These are phyloP conservation scores for Coregonus suidteri DNA, from an alignment of 2,797 vertebrate species.

Conservation along the genomic window DNA sequence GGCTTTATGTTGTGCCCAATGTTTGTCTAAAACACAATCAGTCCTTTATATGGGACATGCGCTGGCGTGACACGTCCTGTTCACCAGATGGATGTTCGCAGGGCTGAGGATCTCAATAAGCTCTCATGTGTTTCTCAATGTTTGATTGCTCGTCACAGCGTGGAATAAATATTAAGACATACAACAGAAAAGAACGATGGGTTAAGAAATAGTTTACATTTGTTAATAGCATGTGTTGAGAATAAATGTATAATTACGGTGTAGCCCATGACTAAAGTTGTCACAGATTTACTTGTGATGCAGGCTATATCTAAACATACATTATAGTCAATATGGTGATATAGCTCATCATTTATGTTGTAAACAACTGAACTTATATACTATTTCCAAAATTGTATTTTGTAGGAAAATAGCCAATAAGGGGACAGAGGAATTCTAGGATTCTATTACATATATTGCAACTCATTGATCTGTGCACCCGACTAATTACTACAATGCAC, in stretches of 20 bases:
- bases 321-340: neutral
- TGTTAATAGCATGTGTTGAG: neutral
- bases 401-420: too few species aligned
- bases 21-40: constrained; percentile 99
- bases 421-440: too few species aligned
- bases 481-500: too few species aligned
- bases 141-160: constrained; percentile 50
- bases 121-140: constrained; percentile 86
- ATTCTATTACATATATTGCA: too few species aligned
- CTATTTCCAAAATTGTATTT: too few species aligned
- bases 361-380: too few species aligned
- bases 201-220: neutral
- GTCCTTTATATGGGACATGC: constrained; percentile 92
- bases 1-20: constrained; percentile 93
- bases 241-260: neutral
- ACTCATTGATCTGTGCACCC: too few species aligned
- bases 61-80: constrained; percentile 92
- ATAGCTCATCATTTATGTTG: neutral
- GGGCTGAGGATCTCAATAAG: constrained; percentile 79
- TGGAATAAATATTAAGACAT: neutral
- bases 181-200: neutral
- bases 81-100: constrained; percentile 91
- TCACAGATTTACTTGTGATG: neutral
- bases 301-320: neutral
- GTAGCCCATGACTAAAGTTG: neutral